Evolutionary conservation across 2,797 vertebrate species (phyloP), one percentile per base, ranked within the genome.

Genomic region (Triplophysa bombifrons): DNA sequence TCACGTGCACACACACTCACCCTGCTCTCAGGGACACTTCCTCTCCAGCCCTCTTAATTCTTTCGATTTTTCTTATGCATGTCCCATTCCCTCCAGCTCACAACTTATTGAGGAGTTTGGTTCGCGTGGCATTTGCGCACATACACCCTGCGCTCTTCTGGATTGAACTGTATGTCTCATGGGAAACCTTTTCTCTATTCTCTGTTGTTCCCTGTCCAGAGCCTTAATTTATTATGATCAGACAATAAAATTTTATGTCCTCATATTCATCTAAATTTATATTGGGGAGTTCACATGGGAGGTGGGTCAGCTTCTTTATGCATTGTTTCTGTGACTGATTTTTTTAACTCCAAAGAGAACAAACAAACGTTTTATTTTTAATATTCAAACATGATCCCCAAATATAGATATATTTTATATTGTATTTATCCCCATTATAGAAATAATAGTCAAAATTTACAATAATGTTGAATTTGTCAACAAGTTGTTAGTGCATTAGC

Each of bases 141-240:
- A 55, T 13, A 44, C 64, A 66, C 53, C 27, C 56, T 38, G 27
- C 53, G 60, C 83, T 76, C 71, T 66, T 82, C 61, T 81, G 67
- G 71, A 74, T 85, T 87, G 83, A 90, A 91, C 91, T 88, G 89
- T 88, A 87, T 87, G 48, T 79, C 91, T 87, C 91, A 8, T 72
- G 91, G 92, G 92, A 91, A 89, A 88, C 74, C 89, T 89, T 89
- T 88, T 89, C 86, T 85, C 30, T 82, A 3, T 30, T 30, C 30
- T 30, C 30, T 30, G 77, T 83, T 70, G 84, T 82, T 79, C 85
- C 75, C 58, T 85, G 85, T 85, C 86, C 82, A 76, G 30, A 51
- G 76, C 80, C 78, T 88, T 93, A 90, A 92, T 92, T 93, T 93
- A 91, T 91, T 90, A 89, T 76, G 73, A 64, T 81, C 73, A 89